Conservation (phyloP, 2,113 vertebrate genomes). For the Connochaetes taurinus region DNA sequence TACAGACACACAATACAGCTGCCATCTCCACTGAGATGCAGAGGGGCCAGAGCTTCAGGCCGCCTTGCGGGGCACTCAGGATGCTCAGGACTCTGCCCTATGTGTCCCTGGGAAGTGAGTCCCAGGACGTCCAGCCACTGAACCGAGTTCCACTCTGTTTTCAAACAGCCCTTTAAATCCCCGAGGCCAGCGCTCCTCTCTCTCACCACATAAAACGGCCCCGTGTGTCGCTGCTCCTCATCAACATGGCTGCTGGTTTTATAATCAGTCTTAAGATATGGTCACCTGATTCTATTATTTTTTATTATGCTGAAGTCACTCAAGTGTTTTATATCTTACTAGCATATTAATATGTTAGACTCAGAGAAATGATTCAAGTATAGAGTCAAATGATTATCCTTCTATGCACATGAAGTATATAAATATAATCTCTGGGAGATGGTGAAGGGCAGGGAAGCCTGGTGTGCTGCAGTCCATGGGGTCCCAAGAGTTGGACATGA, state of each 20-base stretch:
- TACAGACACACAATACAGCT: neutral
- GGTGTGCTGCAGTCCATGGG: no score
- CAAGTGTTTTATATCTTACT: neutral
- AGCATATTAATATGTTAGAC: neutral
- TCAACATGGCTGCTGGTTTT: neutral
- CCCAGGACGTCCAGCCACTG: fast-evolving
- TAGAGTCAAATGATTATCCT: neutral
- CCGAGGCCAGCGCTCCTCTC: neutral
- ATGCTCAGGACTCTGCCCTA: neutral
- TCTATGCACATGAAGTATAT: fast-evolving
- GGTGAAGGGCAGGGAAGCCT: no score
- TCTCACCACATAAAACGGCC: neutral
- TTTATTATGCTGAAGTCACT: neutral
- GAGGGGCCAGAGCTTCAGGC: neutral
- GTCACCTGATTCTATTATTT: neutral
- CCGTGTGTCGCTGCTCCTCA: neutral
- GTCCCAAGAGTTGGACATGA: no score
- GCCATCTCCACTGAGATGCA: fast-evolving
- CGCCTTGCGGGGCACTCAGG: neutral
- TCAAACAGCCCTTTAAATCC: neutral
- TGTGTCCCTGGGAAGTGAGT: neutral
- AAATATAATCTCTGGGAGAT: neutral
- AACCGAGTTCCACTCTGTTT: neutral
- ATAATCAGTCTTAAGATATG: neutral
- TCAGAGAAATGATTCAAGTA: neutral